These are phyloP conservation scores for Eublepharis macularius DNA, from an alignment of 2,113 vertebrate species.

Conservation along the genomic window DNA sequence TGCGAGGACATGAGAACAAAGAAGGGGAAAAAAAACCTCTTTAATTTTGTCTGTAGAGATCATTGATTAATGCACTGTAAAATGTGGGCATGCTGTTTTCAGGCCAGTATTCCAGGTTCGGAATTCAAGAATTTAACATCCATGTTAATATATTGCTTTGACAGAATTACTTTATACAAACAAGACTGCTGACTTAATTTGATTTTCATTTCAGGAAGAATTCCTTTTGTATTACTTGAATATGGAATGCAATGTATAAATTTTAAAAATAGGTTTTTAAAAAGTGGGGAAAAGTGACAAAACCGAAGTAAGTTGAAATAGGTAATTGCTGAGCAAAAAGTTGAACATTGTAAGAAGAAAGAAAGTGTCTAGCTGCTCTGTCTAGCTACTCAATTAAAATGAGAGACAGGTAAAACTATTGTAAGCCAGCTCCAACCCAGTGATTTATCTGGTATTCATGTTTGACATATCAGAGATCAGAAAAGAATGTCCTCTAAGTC, in stretches of 20 bases:
- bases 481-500: too few species aligned
- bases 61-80: not conserved
- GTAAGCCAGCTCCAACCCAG: too few species aligned
- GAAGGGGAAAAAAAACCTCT: not conserved
- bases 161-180: not conserved
- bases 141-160: not conserved
- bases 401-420: too few species aligned
- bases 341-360: not conserved
- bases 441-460: too few species aligned
- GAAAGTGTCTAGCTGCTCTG: not conserved
- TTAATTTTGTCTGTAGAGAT: not conserved
- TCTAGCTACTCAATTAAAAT: too few species aligned
- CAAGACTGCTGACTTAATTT: not conserved
- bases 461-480: too few species aligned
- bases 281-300: not conserved
- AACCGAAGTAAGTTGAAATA: not conserved
- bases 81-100: not conserved
- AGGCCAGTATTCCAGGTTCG: not conserved
- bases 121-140: not conserved
- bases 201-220: not conserved
- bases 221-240: not conserved
- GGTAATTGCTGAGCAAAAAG: not conserved
- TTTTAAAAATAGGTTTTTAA: not conserved
- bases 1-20: conserved; percentile 7
- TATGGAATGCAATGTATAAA: not conserved